Evolutionary conservation across 2,797 vertebrate species (phyloP), one percentile per base, ranked within the genome.

Genomic region (Coluber constrictor): DNA sequence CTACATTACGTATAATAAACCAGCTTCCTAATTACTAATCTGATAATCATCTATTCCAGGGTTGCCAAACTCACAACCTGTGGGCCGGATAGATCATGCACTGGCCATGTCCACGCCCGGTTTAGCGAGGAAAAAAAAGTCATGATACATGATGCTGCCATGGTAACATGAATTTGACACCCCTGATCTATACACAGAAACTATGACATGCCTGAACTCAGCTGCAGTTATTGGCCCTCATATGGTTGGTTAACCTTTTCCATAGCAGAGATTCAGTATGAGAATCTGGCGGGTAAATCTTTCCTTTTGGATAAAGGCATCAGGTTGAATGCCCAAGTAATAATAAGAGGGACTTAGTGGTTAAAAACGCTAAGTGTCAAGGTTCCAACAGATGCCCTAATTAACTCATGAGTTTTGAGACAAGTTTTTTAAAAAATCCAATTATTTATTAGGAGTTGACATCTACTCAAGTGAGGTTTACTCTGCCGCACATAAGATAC

Each of bases 41-140:
- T 37, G 6, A 74, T 7, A 37, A 74, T 74, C 32, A 74, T 74
- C 15, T 37, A 20, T 37, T 9, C 6, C 12, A 56, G 13, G 55
- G 55, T 13, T 56, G 55, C 55, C 55, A 56, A 56, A 56, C 55
- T 13, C 55, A 56, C 4, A 13, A 13, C 55, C 13, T 12, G 13
- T 3, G 3, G 55, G 13, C 55, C 12, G 0, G 12, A 56, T 56
- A 3, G 3, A 0, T 56, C 12, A 56, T 13, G 12, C 13, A 56
- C 55, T 56, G 55, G 55, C 55, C 55, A 15, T 56, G 55, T 56
- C 55, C 12, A 56, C 13, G 4, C 0, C 55, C 3, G 12, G 55
- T 56, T 56, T 56, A 56, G 55, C 55, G 3, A 56, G 12, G 55
- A 13, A 3, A 15, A 56, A 51, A 51, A 51, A 51, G 12, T 55